phyloP scores from a whole-genome alignment of 2,888 invertebrate genomes.

The Perdita meconis region DNA sequence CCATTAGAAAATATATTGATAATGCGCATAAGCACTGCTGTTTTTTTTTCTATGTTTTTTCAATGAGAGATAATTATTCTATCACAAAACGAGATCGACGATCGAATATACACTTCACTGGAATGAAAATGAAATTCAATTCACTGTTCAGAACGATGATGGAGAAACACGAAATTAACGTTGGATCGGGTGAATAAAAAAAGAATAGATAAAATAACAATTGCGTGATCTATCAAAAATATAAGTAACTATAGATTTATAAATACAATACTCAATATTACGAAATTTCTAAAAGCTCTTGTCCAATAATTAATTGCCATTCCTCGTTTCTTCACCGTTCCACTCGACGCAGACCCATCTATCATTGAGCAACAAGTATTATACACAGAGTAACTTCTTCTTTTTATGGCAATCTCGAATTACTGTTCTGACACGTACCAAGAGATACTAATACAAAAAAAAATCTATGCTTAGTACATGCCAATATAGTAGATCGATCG shows the following conservation, averaged over 20 bases:
- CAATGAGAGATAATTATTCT: conserved; percentile 5
- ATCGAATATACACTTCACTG: not conserved
- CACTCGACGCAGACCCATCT: conserved; percentile 24
- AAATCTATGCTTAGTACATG: conserved; percentile 15
- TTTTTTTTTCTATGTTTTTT: conserved; percentile 3
- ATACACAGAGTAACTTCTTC: conserved; percentile 25
- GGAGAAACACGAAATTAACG: conserved; percentile 22
- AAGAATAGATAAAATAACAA: conserved; percentile 2
- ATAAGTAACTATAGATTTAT: conserved; percentile 10
- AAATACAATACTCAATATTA: conserved; percentile 32
- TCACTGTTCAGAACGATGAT: conserved; percentile 18
- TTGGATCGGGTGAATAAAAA: conserved; percentile 13
- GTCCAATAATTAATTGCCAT: conserved; percentile 46
- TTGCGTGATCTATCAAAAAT: conserved; percentile 15
- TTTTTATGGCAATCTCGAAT: conserved; percentile 63
- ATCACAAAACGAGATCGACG: not conserved
- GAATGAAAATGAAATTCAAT: conserved; percentile 22
- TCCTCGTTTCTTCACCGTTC: conserved; percentile 6
- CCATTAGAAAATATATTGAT: too few relatives aligned
- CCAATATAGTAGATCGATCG: conserved; percentile 17
- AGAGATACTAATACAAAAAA: conserved; percentile 14
- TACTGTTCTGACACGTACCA: conserved; percentile 31
- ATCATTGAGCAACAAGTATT: conserved; percentile 62
- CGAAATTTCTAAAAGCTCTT: conserved; percentile 31
- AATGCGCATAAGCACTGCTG: too few relatives aligned